Evolutionary conservation across 2,888 invertebrate species (phyloP), one percentile per base, ranked within the genome.

Genomic region (Cephus sareptanus): DNA sequence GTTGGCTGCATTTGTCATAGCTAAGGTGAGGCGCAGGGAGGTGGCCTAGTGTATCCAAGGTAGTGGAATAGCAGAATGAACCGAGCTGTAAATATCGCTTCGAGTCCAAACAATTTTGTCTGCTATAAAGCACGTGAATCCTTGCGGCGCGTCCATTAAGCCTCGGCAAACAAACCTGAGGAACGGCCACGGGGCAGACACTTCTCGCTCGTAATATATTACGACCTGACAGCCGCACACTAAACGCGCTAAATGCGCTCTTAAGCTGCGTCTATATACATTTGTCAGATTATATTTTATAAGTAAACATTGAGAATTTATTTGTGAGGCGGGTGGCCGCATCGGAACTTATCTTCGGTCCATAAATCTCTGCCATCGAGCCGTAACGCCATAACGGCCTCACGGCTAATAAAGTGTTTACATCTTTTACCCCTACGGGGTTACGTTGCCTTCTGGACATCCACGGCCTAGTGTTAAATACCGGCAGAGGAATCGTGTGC

Each of bases 141-240:
- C 86, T 86, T 81, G 85, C 83, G 85, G 83, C 87, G 87, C 85
- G 84, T 86, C 87, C 87, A 88, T 88, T 88, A 88, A 88, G 86
- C 85, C 84, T 83, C 84, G 86, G 83, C 87, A 86, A 88, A 88
- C 86, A 88, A 86, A 88, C 87, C 83, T 85, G 84, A 85, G 85
- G 85, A 79, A 82, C 86, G 85, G 85, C 85, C 86, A 86, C 70
- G 85, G 87, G 87, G 85, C 84, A 83, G 81, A 79, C 81, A 81
- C 85, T 85, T 84, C 76, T 79, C 77, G 70, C 75, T 40, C 79
- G 80, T 84, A 85, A 88, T 88, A 88, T 88, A 87, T 88, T 87
- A 85, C 83, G 79, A 82, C 77, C 83, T 85, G 85, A 85, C 86
- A 81, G 85, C 82, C 83, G 83, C 85, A 82, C 82, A 80, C 84